A percentile compares a stretch with the other conserved stretches of the same genome.
Evolutionary conservation across 2,888 invertebrate genomes (phyloP).

Genomic region (Stramonita haemastoma): DNA sequence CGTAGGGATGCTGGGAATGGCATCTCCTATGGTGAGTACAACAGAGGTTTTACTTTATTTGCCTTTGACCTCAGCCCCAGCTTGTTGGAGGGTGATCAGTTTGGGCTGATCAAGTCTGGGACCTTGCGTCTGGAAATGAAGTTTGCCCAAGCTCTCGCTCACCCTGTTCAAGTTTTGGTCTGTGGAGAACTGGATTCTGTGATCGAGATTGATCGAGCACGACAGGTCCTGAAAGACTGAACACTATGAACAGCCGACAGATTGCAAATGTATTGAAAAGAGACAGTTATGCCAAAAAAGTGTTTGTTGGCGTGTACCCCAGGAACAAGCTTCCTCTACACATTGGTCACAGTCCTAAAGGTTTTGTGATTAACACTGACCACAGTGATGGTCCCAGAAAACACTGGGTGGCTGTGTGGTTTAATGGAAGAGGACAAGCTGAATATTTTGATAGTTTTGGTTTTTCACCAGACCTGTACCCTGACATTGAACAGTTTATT

Average conservation of each 20-base stretch:
- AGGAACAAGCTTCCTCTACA: not conserved
- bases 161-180: not conserved
- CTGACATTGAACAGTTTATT: not conserved
- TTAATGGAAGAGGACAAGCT: not conserved
- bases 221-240: slow-evolving; percentile 13
- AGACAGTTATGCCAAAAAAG: not conserved
- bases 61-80: not conserved
- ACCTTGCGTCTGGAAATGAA: slow-evolving; percentile 20
- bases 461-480: not conserved
- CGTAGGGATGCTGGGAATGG: no score
- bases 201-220: slow-evolving; percentile 6
- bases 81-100: slow-evolving; percentile 3
- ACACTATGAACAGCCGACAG: not conserved
- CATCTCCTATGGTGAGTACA: no score
- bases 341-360: not conserved
- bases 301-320: not conserved
- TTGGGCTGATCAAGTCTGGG: not conserved
- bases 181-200: slow-evolving; percentile 11
- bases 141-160: not conserved
- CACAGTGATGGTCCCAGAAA: not conserved
- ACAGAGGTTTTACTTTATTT: no score
- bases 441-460: slow-evolving; percentile 25
- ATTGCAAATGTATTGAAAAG: not conserved
- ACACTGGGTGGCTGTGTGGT: slow-evolving; percentile 14
- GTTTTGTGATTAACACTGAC: not conserved